Percentiles rank a stretch among this genome's conserved stretches.
Evolutionary conservation across 2,113 vertebrate species (phyloP).

Genomic region (Collichthys lucidus): DNA sequence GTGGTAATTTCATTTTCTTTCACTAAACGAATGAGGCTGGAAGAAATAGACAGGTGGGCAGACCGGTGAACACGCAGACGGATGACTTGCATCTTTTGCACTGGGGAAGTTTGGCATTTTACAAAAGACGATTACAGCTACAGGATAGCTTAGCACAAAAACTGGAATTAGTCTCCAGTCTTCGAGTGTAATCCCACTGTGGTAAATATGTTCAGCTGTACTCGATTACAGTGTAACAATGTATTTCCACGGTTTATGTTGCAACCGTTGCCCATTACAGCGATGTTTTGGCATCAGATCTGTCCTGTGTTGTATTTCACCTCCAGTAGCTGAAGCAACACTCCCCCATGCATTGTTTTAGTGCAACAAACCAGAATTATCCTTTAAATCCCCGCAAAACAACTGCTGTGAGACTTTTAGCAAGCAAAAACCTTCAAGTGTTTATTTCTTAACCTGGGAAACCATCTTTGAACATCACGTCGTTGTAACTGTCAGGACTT

Average conservation of each 20-base stretch:
- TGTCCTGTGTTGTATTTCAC: neutral
- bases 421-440: too few relatives aligned
- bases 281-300: neutral
- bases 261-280: too few relatives aligned
- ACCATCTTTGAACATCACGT: neutral
- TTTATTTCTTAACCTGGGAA: too few relatives aligned
- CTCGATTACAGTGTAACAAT: too few relatives aligned
- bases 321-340: neutral
- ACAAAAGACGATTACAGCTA: too few relatives aligned
- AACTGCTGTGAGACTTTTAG: neutral
- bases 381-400: neutral
- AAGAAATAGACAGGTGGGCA: neutral
- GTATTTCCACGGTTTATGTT: too few relatives aligned
- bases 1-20: slow-evolving; percentile 9
- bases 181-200: too few relatives aligned
- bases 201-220: too few relatives aligned
- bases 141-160: too few relatives aligned
- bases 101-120: too few relatives aligned
- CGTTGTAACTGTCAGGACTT: neutral
- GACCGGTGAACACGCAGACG: neutral
- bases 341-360: neutral
- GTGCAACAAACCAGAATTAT: neutral
- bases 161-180: too few relatives aligned
- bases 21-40: slow-evolving; percentile 11
- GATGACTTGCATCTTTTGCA: too few relatives aligned